Conservation (phyloP, 2,888 invertebrate species). For the Pachliopta kotzebuea region DNA sequence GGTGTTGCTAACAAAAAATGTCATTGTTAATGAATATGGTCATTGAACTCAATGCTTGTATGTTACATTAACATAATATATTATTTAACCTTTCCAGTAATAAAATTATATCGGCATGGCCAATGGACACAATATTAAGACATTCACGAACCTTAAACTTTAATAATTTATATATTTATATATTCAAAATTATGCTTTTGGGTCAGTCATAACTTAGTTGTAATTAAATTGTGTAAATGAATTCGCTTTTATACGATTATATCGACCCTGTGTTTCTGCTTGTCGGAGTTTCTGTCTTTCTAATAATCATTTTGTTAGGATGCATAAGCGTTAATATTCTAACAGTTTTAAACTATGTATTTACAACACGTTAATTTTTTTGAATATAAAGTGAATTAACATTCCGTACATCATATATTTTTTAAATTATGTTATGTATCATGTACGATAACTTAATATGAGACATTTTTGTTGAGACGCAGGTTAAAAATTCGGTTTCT, state of each 20-base stretch:
- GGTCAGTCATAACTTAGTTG: conserved; percentile 18
- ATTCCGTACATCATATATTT: too few species aligned
- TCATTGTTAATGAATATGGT: conserved; percentile 10
- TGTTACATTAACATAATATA: conserved; percentile 3
- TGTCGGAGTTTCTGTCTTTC: neutral
- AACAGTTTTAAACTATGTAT: neutral
- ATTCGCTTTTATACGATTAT: neutral
- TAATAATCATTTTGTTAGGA: neutral
- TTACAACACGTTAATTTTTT: neutral
- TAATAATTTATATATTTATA: conserved; percentile 17
- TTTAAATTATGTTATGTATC: too few species aligned
- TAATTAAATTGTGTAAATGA: conserved; percentile 3
- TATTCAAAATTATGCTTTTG: conserved; percentile 28
- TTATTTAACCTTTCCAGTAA: conserved; percentile 20
- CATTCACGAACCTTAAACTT: conserved; percentile 26
- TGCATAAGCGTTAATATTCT: neutral
- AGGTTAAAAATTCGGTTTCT: too few species aligned
- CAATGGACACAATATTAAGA: conserved; percentile 14
- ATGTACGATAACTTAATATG: too few species aligned
- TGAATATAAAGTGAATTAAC: too few species aligned
- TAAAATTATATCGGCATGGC: conserved; percentile 9
- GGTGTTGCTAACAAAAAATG: neutral
- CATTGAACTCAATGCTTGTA: conserved; percentile 21
- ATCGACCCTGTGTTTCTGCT: neutral
- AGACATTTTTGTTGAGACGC: too few species aligned